Evolutionary conservation across 2,888 invertebrate genomes (phyloP).

Genomic region (Brassicogethes aeneus): DNA sequence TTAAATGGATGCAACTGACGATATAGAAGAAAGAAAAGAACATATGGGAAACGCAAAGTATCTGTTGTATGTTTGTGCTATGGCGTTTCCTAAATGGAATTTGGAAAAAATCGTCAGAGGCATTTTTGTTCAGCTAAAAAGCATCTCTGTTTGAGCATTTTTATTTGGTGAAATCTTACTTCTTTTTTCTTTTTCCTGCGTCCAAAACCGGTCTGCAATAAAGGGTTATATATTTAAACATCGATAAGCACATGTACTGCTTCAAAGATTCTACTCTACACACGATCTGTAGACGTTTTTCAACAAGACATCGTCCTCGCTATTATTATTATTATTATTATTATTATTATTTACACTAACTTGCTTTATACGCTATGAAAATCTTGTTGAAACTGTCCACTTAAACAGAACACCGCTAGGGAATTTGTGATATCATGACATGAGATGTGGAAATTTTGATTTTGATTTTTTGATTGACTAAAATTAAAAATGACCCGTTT

Average conservation of each 20-base stretch:
- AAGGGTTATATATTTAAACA: slow-evolving; percentile 42
- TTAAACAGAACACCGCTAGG: slow-evolving; percentile 11
- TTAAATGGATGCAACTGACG: slow-evolving; percentile 32
- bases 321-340: neutral
- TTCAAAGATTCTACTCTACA: slow-evolving; percentile 27
- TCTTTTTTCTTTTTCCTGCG: slow-evolving; percentile 98
- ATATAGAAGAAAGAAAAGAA: slow-evolving; percentile 22
- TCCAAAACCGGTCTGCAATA: slow-evolving; percentile 85
- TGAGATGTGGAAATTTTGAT: slow-evolving; percentile 13
- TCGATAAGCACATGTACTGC: slow-evolving; percentile 38
- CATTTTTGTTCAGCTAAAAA: slow-evolving; percentile 35
- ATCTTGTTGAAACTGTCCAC: neutral
- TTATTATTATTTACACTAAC: neutral
- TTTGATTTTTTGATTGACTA: slow-evolving; percentile 2
- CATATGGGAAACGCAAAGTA: slow-evolving; percentile 15
- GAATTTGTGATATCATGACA: slow-evolving; percentile 14
- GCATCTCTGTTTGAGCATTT: slow-evolving; percentile 37
- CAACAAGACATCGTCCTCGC: neutral
- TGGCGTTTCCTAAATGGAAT: neutral
- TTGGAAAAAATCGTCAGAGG: slow-evolving; percentile 33
- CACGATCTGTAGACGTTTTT: neutral
- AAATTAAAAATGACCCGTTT: neutral
- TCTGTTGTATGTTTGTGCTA: slow-evolving; percentile 9
- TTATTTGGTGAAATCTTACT: slow-evolving; percentile 70
- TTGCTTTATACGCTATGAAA: neutral